Evolutionary conservation across 2,888 invertebrate species (phyloP).

Genomic region (Adelognathus sp.): DNA sequence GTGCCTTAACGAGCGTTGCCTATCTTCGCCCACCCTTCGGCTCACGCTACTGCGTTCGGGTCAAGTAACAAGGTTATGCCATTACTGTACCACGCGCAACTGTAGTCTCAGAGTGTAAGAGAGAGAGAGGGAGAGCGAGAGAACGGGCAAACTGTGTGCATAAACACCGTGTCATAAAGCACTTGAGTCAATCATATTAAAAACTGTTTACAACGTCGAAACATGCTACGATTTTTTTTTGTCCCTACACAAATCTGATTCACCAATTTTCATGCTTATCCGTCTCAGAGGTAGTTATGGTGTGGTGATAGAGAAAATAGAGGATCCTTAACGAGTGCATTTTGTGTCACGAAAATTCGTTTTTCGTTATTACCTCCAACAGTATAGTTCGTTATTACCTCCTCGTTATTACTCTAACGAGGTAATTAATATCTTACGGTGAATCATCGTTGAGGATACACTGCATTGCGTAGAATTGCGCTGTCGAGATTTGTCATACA

Average conservation of each 20-base stretch:
- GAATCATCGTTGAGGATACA: not conserved
- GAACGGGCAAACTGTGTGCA: constrained; percentile 5
- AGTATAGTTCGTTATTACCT: too few species aligned
- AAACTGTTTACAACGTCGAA: not conserved
- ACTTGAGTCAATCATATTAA: constrained; percentile 9
- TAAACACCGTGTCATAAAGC: not conserved
- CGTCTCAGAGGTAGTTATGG: too few species aligned
- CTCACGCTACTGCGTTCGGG: constrained; percentile 7
- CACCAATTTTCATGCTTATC: not conserved
- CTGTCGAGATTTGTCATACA: constrained; percentile 33
- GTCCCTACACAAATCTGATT: not conserved
- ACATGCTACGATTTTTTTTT: not conserved
- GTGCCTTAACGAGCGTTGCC: constrained; percentile 9
- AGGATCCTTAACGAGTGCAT: not conserved
- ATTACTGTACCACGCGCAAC: constrained; percentile 43
- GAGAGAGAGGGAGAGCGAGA: constrained; percentile 10
- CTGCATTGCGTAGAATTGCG: not conserved
- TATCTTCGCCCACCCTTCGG: constrained; percentile 15
- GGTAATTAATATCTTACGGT: not conserved
- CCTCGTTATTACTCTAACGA: too few species aligned
- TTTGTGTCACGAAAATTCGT: not conserved
- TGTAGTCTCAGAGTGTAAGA: constrained; percentile 9
- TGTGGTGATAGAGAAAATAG: too few species aligned
- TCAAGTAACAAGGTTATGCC: constrained; percentile 46
- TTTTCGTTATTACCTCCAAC: not conserved